Base-by-base conservation (phyloP, 2,797 vertebrate species). In the Lophius americanus region DNA sequence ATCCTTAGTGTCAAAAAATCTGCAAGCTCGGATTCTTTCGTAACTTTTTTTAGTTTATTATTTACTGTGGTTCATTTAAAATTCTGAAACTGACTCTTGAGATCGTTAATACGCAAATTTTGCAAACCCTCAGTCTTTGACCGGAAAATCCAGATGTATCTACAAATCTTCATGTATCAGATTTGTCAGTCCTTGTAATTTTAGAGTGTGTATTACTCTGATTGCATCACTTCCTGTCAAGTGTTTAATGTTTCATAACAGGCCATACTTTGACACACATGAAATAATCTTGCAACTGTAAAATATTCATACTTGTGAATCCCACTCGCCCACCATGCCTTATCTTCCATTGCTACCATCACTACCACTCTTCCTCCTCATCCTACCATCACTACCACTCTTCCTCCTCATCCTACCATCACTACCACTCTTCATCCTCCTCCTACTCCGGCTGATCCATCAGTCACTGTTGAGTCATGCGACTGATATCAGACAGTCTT, bases 381-480 rank as follows among this genome's bases (percentile, higher is more conserved):
- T 59, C 46, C 13, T 64, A 44, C n/a, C 36, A 36, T 7, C 55
- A 35, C 42, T 61, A 60, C 13, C 49, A 65, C 33, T 60, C 13
- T 35, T 60, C 37, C 23, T 69, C 51, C 33, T n/a, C n/a, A n/a
- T n/a, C n/a, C 57, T 32, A 33, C 48, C 12, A 12, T 44, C 3
- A 14, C 33, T 39, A 32, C 3, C 59, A 9, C 43, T 12, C 23
- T 3, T 61, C 51, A 9, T 64, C 68, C 9, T 63, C 64, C 9
- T 59, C 46, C 13, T 64, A 44, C n/a, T 62, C 39, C 13, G 23
- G 23, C 23, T 23, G 23, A 23, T 59, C 61, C 43, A 53, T 38
- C 77, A 60, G 56, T 49, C 73, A 65, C 49, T 23, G 33, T 78
- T 78, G 72, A 78, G 33, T 82, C 81, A 82, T 51, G 38, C 71